phyloP scores from a whole-genome alignment of 2,888 invertebrate genomes.

The Clanis bilineata region DNA sequence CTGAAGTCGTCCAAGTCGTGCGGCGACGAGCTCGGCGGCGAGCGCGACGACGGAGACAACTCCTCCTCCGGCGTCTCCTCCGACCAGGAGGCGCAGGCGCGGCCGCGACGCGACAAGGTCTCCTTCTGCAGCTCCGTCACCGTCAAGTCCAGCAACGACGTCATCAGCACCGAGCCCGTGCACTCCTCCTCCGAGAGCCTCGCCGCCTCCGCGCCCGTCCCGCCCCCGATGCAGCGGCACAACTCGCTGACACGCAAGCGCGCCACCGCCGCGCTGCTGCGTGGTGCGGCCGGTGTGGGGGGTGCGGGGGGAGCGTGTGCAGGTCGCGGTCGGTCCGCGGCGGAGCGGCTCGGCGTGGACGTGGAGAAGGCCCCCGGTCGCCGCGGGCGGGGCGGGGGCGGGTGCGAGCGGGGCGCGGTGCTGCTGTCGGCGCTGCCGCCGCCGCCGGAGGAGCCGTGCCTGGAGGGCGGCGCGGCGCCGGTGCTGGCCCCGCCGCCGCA shows the following conservation, averaged over 20 bases:
- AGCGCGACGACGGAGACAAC: constrained; percentile 91
- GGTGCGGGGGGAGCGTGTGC: constrained; percentile 65
- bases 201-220: constrained; percentile 45
- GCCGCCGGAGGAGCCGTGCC: constrained; percentile 86
- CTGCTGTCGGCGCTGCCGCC: constrained; percentile 91
- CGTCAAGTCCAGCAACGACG: constrained; percentile 77
- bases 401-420: constrained; percentile 85
- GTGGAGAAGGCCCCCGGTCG: constrained; percentile 61
- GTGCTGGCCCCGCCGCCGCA: constrained; percentile 94
- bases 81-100: constrained; percentile 85
- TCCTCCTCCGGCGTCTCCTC: constrained; percentile 94
- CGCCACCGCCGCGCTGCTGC: constrained; percentile 81
- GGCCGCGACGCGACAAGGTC: constrained; percentile 68
- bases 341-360: constrained; percentile 73
- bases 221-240: constrained; percentile 80
- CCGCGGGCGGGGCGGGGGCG: constrained; percentile 76
- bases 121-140: constrained; percentile 78
- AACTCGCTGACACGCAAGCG: constrained; percentile 84
- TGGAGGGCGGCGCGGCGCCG: constrained; percentile 59
- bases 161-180: constrained; percentile 79
- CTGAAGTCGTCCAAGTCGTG: constrained; percentile 93
- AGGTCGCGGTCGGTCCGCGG: constrained; percentile 58
- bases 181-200: constrained; percentile 75
- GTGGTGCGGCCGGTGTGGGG: constrained; percentile 62
- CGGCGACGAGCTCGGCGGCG: constrained; percentile 88